phyloP scores from a whole-genome alignment of 2,888 invertebrate species.

The Charanyca ferruginea region DNA sequence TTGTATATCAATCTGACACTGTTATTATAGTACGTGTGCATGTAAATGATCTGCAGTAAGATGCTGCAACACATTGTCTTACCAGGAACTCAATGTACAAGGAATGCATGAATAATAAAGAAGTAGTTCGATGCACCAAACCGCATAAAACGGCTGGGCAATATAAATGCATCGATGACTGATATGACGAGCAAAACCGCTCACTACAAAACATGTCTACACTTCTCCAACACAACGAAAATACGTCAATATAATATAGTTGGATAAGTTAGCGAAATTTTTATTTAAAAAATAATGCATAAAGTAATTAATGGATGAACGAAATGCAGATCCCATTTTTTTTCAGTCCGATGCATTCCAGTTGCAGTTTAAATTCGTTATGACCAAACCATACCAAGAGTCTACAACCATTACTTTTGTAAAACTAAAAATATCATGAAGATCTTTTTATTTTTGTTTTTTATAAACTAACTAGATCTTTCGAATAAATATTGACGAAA shows the following conservation, averaged over 20 bases:
- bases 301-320: background rate
- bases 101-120: slow-evolving; percentile 83
- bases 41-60: slow-evolving; percentile 29
- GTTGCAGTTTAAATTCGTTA: too few species aligned
- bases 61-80: slow-evolving; percentile 70
- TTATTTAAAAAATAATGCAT: too few species aligned
- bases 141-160: slow-evolving; percentile 62
- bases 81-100: slow-evolving; percentile 88
- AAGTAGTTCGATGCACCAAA: slow-evolving; percentile 78
- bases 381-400: too few species aligned
- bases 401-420: background rate
- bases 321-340: background rate
- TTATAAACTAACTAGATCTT: background rate
- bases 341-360: background rate
- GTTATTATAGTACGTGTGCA: background rate
- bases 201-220: slow-evolving; percentile 42
- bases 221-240: slow-evolving; percentile 34
- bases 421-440: background rate
- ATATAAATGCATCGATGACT: slow-evolving; percentile 68
- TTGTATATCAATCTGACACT: background rate
- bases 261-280: background rate
- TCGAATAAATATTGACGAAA: background rate
- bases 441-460: background rate
- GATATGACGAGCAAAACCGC: slow-evolving; percentile 57
- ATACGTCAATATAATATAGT: slow-evolving; percentile 14